Evolutionary conservation across 1,140 invertebrate genomes (phyloP).

Genomic region (Drosophila kepulauana): DNA sequence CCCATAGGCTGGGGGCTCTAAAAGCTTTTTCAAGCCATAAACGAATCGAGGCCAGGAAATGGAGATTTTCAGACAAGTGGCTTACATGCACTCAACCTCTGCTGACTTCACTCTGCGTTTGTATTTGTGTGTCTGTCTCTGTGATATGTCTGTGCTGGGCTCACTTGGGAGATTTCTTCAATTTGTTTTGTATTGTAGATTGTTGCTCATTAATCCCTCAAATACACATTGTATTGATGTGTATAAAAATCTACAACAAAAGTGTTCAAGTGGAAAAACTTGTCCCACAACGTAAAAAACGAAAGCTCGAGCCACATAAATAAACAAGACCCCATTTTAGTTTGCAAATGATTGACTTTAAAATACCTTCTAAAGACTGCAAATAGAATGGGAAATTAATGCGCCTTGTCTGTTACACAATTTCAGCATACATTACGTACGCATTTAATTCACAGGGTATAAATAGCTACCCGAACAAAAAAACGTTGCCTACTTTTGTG

Average conservation of each 20-base stretch:
- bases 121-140: constrained; percentile 31
- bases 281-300: constrained; percentile 46
- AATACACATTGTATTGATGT: constrained; percentile 73
- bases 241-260: constrained; percentile 72
- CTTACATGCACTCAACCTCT: constrained; percentile 76
- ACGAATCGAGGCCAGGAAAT: constrained; percentile 73
- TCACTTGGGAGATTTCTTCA: constrained; percentile 52
- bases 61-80: constrained; percentile 76
- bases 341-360: background rate
- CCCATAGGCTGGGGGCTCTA: constrained; percentile 66
- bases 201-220: constrained; percentile 81
- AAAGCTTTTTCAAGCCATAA: constrained; percentile 80
- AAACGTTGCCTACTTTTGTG: constrained; percentile 64
- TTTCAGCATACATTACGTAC: background rate
- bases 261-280: constrained; percentile 81
- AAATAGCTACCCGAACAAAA: constrained; percentile 13
- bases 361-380: constrained; percentile 10
- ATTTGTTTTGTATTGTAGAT: constrained; percentile 76
- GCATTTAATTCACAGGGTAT: background rate
- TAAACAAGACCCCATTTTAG: constrained; percentile 14
- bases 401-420: too few relatives aligned
- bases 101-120: constrained; percentile 48
- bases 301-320: constrained; percentile 35
- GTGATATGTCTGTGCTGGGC: constrained; percentile 20
- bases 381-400: too few relatives aligned